A percentile compares a stretch with the other conserved stretches of the same genome.
Evolutionary conservation across 1,140 invertebrate genomes (phyloP).

Genomic region (Manduca sexta): DNA sequence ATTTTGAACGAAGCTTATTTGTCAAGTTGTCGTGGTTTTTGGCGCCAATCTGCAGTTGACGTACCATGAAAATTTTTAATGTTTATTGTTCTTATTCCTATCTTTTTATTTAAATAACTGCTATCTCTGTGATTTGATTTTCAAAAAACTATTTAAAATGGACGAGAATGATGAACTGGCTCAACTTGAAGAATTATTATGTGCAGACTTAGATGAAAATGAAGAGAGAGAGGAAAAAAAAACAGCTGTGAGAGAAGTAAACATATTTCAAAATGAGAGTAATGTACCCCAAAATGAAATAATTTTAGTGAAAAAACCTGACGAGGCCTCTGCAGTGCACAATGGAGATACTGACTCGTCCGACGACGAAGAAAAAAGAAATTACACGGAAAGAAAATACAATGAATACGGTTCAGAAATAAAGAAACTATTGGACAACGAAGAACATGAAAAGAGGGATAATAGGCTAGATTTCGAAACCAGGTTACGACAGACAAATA

Average conservation of each 20-base stretch:
- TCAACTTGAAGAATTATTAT: constrained; percentile 61
- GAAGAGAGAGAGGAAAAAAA: constrained; percentile 14
- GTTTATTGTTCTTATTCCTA: no score
- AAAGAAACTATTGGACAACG: constrained; percentile 76
- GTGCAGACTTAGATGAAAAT: constrained; percentile 44
- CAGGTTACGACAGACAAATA: constrained; percentile 48
- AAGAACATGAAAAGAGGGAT: constrained; percentile 57
- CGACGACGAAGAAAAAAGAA: constrained; percentile 85
- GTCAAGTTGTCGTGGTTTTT: no score
- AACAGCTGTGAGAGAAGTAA: constrained; percentile 34
- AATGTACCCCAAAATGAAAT: constrained; percentile 12
- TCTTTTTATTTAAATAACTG: no score
- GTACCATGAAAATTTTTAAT: no score
- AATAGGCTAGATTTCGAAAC: constrained; percentile 61
- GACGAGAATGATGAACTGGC: constrained; percentile 57
- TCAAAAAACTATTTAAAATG: constrained; percentile 25
- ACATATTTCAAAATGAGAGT: constrained; percentile 41
- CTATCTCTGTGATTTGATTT: no score
- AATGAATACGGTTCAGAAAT: constrained; percentile 80
- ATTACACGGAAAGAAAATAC: constrained; percentile 81
- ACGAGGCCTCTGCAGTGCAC: constrained; percentile 67
- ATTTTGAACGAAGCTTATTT: no score
- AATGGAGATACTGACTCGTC: constrained; percentile 81
- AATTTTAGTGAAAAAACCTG: constrained; percentile 2
- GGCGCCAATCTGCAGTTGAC: no score